Evolutionary conservation across 1,140 invertebrate species (phyloP), one percentile per base, ranked within the genome.

Genomic region (Anthonomus grandis): DNA sequence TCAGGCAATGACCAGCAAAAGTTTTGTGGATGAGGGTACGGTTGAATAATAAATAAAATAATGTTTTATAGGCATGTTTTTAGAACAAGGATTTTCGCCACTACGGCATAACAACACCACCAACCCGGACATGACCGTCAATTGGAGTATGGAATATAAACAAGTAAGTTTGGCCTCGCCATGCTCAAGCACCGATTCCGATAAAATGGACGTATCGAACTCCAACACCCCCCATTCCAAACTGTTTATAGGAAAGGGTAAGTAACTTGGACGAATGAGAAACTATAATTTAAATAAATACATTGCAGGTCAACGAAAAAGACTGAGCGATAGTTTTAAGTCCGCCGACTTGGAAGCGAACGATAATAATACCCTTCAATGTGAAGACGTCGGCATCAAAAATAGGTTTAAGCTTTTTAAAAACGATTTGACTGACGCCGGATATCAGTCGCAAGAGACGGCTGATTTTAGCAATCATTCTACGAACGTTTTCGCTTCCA

Each of bases 71-170:
- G n/a, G n/a, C n/a, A n/a, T n/a, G n/a, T n/a, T n/a, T n/a, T n/a
- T 49, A 49, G 47, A 49, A n/a, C 4, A 3, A 3, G 23, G 47
- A 13, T 38, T 49, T 19, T 49, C 47, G 18, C 27, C 47, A 23
- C 9, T 36, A 36, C 34, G 36, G 21, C 25, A n/a, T 1, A 13
- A 2, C 22, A 34, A 49, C 17, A 36, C 18, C 24, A 23, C 27
- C 4, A 10, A 9, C 3, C 18, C 9, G 17, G 61, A 66, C 46
- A 63, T 64, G 12, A 60, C 59, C 37, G 57, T 65, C 4, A 69
- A 72, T 45, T 72, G 70, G 70, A 69, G 70, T 44, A 60, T 71
- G 57, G 70, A 72, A 60, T 69, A 71, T 39, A 66, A 66, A 39
- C 61, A 71, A 10, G 54, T 72, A 31, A 64, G 60, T 2, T 17